These are phyloP conservation scores for Sminthurides aquaticus DNA, from an alignment of 2,888 invertebrate species.

Conservation along the genomic window DNA sequence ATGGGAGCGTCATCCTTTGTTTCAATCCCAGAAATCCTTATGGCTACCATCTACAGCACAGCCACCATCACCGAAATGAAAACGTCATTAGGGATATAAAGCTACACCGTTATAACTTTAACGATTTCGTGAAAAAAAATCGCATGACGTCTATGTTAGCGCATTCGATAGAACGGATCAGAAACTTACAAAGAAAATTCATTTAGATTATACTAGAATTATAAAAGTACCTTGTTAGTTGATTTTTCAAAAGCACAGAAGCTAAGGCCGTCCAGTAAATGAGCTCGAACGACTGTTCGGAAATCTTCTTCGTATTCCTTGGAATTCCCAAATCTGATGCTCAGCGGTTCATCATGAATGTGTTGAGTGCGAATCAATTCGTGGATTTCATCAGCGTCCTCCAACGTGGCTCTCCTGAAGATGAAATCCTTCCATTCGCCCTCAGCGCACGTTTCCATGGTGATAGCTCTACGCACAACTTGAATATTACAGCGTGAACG, in stretches of 20 bases:
- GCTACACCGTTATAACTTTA: too few relatives aligned
- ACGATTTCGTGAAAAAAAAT: too few relatives aligned
- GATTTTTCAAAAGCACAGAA: constrained; percentile 19
- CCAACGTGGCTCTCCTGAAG: not conserved
- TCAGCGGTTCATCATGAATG: constrained; percentile 12
- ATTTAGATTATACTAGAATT: too few relatives aligned
- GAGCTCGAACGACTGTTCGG: not conserved
- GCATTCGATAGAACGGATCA: too few relatives aligned
- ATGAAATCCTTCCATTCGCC: constrained; percentile 16
- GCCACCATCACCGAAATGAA: too few relatives aligned
- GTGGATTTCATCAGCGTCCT: constrained; percentile 7
- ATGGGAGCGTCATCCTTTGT: not conserved
- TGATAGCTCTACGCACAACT: too few relatives aligned
- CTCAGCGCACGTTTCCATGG: not conserved
- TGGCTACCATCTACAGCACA: constrained; percentile 16
- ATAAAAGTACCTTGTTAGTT: constrained; percentile 22
- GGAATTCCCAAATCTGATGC: constrained; percentile 6
- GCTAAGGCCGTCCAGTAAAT: constrained; percentile 7
- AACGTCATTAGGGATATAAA: too few relatives aligned
- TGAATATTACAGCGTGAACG: too few relatives aligned
- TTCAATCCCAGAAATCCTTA: not conserved
- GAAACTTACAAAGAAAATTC: too few relatives aligned
- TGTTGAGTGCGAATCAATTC: constrained; percentile 2
- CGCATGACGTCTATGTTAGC: too few relatives aligned
- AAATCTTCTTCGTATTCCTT: constrained; percentile 15